Conservation (phyloP, 2,113 vertebrate species). For the Hucho hucho region DNA sequence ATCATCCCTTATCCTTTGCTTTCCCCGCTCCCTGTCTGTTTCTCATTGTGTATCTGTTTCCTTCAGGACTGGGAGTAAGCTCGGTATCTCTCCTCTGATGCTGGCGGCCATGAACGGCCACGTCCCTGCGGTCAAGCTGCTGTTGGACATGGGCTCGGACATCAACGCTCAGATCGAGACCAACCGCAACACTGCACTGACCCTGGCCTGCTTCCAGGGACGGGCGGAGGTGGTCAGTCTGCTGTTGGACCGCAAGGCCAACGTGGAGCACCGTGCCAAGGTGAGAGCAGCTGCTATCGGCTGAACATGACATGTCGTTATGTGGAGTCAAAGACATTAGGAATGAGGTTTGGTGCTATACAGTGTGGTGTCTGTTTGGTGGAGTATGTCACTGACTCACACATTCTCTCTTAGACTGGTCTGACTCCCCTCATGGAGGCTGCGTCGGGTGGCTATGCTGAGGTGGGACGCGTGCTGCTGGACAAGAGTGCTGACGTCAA, state of each 20-base stretch:
- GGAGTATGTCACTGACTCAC: not conserved
- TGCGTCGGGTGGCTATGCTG: constrained; percentile 88
- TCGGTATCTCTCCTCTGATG: constrained; percentile 89
- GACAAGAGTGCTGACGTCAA: constrained; percentile 91
- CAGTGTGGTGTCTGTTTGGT: too few relatives aligned
- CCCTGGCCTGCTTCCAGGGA: constrained; percentile 88
- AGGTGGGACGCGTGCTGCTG: constrained; percentile 88
- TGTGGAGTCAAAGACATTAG: too few relatives aligned
- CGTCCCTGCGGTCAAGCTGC: constrained; percentile 84
- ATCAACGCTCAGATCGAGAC: constrained; percentile 91
- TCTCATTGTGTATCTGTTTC: not conserved
- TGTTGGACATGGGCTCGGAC: constrained; percentile 90
- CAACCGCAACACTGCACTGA: constrained; percentile 89
- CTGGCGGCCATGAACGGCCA: constrained; percentile 91
- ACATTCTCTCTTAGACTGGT: constrained; percentile 74
- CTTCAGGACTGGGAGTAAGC: constrained; percentile 86
- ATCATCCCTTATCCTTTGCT: too few relatives aligned
- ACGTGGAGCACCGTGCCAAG: constrained; percentile 89
- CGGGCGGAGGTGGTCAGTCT: constrained; percentile 88
- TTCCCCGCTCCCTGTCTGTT: not conserved
- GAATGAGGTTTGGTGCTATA: too few relatives aligned
- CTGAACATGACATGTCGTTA: too few relatives aligned
- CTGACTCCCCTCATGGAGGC: constrained; percentile 91
- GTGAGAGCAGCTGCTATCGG: constrained; percentile 54
- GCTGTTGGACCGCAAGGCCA: constrained; percentile 87